Evolutionary conservation across 1,140 invertebrate species (phyloP).

Genomic region (Bombus fervidus): DNA sequence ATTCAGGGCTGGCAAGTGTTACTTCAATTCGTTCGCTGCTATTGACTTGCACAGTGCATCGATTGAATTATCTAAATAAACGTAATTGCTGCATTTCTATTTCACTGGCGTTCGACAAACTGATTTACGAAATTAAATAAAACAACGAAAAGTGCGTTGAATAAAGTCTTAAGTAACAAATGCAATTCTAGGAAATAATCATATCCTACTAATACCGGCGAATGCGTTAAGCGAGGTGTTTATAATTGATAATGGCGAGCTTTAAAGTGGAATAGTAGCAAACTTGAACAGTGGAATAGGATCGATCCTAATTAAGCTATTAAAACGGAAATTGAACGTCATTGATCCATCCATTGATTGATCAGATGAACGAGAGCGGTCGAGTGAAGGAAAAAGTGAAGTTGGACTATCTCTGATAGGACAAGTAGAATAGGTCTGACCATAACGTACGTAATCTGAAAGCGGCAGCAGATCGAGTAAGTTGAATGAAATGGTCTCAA

Average conservation of each 20-base stretch:
- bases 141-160: neutral
- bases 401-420: neutral
- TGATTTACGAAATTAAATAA: neutral
- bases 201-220: neutral
- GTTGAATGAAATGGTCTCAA: neutral
- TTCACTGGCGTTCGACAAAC: neutral
- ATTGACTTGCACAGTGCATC: no score
- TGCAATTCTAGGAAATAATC: neutral
- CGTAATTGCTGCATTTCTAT: no score
- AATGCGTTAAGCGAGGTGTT: neutral
- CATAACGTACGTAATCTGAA: neutral
- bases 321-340: neutral
- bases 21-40: neutral
- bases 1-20: neutral
- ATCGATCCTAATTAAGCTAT: no score
- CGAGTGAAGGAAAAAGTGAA: neutral
- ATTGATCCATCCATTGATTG: slow-evolving; percentile 3
- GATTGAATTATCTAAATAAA: no score
- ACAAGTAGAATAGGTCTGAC: neutral
- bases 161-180: neutral
- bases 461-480: no score
- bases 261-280: neutral
- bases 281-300: neutral
- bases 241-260: no score
- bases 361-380: neutral